Evolutionary conservation across 2,888 invertebrate species (phyloP).

Genomic region (Macrophya annulata): DNA sequence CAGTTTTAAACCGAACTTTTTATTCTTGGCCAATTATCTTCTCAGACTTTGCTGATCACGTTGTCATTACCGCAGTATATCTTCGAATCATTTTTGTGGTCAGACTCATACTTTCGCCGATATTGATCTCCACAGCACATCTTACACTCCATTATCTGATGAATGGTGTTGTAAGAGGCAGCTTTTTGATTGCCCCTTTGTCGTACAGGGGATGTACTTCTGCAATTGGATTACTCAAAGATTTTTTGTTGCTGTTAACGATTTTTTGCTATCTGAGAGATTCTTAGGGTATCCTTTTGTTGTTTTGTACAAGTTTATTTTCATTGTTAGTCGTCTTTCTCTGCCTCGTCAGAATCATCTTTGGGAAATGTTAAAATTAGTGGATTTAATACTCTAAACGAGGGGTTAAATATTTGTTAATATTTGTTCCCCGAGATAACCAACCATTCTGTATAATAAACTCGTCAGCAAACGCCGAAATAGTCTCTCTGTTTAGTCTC

Average conservation of each 20-base stretch:
- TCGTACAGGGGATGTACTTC: background rate
- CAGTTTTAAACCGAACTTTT: background rate
- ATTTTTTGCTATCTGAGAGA: background rate
- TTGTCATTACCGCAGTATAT: background rate
- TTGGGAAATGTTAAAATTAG: background rate
- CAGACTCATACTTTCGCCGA: background rate
- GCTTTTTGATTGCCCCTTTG: slow-evolving; percentile 16
- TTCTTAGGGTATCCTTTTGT: background rate
- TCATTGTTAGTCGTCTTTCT: background rate
- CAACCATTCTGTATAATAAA: background rate
- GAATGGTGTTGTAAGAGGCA: slow-evolving; percentile 20
- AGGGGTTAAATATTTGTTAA: background rate
- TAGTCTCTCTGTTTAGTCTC: background rate
- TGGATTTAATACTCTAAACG: background rate
- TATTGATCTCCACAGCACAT: slow-evolving; percentile 21
- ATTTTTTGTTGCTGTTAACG: background rate
- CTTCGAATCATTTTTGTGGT: slow-evolving; percentile 17
- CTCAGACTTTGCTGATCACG: slow-evolving; percentile 3
- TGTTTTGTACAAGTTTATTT: no score
- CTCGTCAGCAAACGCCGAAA: background rate
- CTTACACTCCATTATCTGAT: background rate
- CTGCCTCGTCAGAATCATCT: background rate
- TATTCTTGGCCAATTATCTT: background rate
- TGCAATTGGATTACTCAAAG: slow-evolving; percentile 19
- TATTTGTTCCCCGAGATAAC: background rate